These are phyloP conservation scores for Montipora foliosa DNA, from an alignment of 64 coral and sea anemone genomes.

Conservation along the genomic window DNA sequence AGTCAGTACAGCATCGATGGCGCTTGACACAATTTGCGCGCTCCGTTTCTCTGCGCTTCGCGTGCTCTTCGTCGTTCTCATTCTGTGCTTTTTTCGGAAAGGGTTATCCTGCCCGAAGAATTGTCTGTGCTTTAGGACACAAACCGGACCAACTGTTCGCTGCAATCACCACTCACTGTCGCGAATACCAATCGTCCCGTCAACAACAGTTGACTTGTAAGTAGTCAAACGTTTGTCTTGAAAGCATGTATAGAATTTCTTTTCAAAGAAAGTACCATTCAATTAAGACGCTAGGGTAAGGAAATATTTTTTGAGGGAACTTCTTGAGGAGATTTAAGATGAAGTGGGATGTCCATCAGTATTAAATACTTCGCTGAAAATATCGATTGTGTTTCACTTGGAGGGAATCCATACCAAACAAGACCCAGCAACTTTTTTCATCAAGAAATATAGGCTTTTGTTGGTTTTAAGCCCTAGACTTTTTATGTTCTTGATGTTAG, in stretches of 20 bases:
- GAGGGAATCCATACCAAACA: constrained; percentile 22
- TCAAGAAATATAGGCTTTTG: neutral
- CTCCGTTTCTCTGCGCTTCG: neutral
- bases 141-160: constrained; percentile 79
- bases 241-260: neutral
- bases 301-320: neutral
- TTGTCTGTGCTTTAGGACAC: constrained; percentile 81
- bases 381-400: neutral
- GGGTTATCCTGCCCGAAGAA: constrained; percentile 62
- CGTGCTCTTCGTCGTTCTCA: constrained; percentile 17
- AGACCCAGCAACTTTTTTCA: neutral
- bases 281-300: neutral
- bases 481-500: neutral
- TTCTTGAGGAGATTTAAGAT: neutral
- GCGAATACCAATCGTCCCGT: constrained; percentile 73
- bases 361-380: too few species aligned
- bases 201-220: constrained; percentile 87
- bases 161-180: constrained; percentile 77
- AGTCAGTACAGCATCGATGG: neutral
- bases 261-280: neutral
- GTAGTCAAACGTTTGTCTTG: constrained; percentile 13
- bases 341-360: neutral
- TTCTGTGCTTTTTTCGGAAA: constrained; percentile 41
- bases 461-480: neutral
- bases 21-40: neutral